These are phyloP conservation scores for Harmothoe impar DNA, from an alignment of 2,888 invertebrate genomes.

Conservation along the genomic window DNA sequence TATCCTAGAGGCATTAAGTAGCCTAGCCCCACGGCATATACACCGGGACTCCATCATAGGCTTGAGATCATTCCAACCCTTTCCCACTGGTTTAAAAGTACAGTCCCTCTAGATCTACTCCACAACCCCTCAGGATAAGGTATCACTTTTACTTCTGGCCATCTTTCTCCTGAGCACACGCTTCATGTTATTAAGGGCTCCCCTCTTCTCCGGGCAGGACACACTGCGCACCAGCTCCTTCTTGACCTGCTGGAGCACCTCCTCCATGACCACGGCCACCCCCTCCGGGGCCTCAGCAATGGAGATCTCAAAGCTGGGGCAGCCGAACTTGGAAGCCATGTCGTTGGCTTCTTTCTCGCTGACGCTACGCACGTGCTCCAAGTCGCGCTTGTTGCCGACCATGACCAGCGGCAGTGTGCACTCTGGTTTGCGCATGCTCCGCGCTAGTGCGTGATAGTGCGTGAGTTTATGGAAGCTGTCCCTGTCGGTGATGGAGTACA, in stretches of 20 bases:
- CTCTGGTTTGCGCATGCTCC: conserved; percentile 66
- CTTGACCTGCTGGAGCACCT: conserved; percentile 77
- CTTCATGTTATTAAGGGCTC: conserved; percentile 79
- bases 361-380: conserved; percentile 75
- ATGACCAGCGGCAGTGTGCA: conserved; percentile 76
- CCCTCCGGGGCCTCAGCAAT: conserved; percentile 78
- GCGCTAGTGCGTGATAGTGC: conserved; percentile 78
- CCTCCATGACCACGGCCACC: conserved; percentile 78
- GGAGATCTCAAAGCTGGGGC: conserved; percentile 78
- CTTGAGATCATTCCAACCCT: no score
- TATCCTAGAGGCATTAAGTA: no score
- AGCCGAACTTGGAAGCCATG: conserved; percentile 75
- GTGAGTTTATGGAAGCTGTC: conserved; percentile 92
- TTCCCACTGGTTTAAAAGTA: no score
- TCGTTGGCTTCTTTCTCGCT: conserved; percentile 75
- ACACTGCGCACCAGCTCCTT: conserved; percentile 76
- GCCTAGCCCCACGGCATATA: no score
- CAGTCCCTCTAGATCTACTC: no score
- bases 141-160: conserved; percentile 79
- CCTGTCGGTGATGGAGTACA: conserved; percentile 95
- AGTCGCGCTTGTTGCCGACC: conserved; percentile 79
- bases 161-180: conserved; percentile 79
- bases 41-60: no score
- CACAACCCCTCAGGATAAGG: conserved; percentile 44
- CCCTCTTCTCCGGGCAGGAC: conserved; percentile 69